A percentile compares a stretch with the other conserved stretches of the same genome.
Conservation (phyloP, 2,797 vertebrate species). For the Psittacula echo region DNA sequence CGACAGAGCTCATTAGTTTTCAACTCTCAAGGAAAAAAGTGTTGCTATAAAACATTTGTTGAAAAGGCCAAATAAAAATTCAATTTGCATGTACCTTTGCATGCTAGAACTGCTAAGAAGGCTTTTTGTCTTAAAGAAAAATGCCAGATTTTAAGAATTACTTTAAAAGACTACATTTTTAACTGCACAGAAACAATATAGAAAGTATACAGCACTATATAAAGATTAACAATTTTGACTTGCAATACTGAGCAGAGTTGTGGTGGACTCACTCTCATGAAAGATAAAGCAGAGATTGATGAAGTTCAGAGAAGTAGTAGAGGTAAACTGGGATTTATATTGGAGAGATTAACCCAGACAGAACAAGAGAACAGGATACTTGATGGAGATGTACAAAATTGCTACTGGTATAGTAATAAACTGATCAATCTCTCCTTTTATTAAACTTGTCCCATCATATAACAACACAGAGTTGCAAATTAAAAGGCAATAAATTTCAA, state of each 20-base stretch:
- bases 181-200: constrained; percentile 23
- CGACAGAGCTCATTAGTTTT: constrained; percentile 57
- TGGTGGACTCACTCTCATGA: constrained; percentile 4
- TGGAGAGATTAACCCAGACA: constrained; percentile 45
- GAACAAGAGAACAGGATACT: constrained; percentile 15
- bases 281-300: constrained; percentile 53
- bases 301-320: constrained; percentile 3
- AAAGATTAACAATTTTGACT: constrained; percentile 43
- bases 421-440: constrained; percentile 41
- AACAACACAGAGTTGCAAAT: constrained; percentile 32
- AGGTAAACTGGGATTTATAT: constrained; percentile 33
- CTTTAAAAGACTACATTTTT: constrained; percentile 30
- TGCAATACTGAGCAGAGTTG: background rate
- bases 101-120: background rate
- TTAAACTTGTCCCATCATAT: constrained; percentile 17
- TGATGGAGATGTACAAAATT: constrained; percentile 40
- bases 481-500: constrained; percentile 49
- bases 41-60: constrained; percentile 36
- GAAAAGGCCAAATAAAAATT: constrained; percentile 33
- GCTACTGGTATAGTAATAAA: constrained; percentile 27
- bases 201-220: constrained; percentile 15
- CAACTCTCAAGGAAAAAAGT: constrained; percentile 46
- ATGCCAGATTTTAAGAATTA: background rate
- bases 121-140: constrained; percentile 28
- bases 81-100: background rate